phyloP scores from a whole-genome alignment of 2,113 vertebrate species.

The Syngnathus scovelli region DNA sequence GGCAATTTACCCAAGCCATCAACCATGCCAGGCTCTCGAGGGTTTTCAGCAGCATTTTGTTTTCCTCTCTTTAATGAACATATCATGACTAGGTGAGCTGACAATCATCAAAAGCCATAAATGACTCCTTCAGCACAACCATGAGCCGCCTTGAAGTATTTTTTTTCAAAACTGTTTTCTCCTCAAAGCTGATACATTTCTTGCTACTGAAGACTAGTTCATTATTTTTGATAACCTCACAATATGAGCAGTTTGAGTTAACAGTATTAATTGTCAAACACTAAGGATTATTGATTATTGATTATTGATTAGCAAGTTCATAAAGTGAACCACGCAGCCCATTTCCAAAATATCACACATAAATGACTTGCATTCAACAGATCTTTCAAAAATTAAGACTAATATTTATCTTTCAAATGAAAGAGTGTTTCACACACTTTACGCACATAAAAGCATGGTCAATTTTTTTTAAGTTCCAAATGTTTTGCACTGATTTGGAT shows the following conservation, averaged over 20 bases:
- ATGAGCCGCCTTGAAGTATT: neutral
- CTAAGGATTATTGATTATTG: too few relatives aligned
- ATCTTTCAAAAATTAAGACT: neutral
- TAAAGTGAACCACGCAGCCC: neutral
- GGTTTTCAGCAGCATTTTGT: conserved; percentile 30
- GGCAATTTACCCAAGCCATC: conserved; percentile 28
- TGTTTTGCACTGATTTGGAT: neutral
- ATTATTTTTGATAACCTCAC: neutral
- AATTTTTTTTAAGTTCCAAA: neutral
- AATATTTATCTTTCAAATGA: neutral
- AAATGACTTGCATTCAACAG: neutral
- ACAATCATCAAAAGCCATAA: conserved; percentile 37
- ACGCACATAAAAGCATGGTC: neutral
- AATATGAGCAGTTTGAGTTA: neutral
- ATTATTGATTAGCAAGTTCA: neutral
- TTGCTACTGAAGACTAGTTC: neutral
- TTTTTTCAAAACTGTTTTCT: too few relatives aligned
- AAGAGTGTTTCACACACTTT: neutral
- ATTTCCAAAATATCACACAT: neutral
- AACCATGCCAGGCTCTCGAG: conserved; percentile 39
- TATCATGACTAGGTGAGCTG: conserved; percentile 47
- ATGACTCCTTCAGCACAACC: conserved; percentile 33
- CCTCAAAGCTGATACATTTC: neutral
- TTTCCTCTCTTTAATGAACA: conserved; percentile 39
- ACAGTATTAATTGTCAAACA: neutral